phyloP scores from a whole-genome alignment of 2,797 vertebrate species.

The Babyrousa celebensis region DNA sequence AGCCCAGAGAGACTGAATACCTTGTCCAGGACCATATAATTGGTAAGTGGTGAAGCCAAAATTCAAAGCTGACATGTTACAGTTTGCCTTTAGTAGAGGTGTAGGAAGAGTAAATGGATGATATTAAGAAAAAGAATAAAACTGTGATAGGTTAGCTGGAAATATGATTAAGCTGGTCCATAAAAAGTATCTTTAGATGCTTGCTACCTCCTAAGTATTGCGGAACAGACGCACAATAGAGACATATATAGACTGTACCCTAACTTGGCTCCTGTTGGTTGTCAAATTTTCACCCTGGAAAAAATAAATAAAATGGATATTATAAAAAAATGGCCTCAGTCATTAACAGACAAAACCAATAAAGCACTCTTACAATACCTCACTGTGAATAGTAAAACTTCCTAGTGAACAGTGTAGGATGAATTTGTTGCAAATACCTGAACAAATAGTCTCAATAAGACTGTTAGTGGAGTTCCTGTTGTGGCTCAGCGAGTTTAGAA shows the following conservation, averaged over 20 bases:
- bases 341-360: not conserved
- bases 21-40: not conserved
- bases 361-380: not conserved
- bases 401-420: not conserved
- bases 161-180: not conserved
- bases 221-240: slow-evolving; percentile 2
- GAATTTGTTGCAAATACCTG: not conserved
- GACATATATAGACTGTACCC: not conserved
- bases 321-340: slow-evolving; percentile 1
- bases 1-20: not conserved
- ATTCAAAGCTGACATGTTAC: not conserved
- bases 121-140: slow-evolving; percentile 40
- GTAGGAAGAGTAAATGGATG: not conserved
- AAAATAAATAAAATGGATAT: slow-evolving; percentile 3
- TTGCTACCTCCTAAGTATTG: not conserved
- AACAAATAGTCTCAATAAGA: not conserved
- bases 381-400: not conserved
- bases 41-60: not conserved
- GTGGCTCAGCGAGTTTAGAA: no score
- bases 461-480: not conserved
- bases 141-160: not conserved
- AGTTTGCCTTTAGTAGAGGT: slow-evolving; percentile 23
- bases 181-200: not conserved
- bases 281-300: slow-evolving; percentile 36
- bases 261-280: not conserved